phyloP scores from a whole-genome alignment of 1,140 invertebrate species.

The Gryllus bimaculatus region DNA sequence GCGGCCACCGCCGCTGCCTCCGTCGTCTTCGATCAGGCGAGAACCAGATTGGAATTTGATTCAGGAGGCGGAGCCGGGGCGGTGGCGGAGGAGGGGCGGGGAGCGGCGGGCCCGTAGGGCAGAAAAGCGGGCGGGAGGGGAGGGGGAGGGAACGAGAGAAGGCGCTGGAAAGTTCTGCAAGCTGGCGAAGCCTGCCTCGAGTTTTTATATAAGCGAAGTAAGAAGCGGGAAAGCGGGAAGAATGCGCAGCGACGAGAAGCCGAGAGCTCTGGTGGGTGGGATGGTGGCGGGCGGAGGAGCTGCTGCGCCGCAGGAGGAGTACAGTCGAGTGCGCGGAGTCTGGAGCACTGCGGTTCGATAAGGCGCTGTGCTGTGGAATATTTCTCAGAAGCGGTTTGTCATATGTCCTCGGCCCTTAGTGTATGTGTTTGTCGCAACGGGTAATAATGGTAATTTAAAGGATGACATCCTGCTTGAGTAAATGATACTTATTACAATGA shows the following conservation, averaged over 20 bases:
- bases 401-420: too few species aligned
- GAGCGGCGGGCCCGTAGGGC: slow-evolving; percentile 3
- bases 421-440: too few species aligned
- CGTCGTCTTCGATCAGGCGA: slow-evolving; percentile 17
- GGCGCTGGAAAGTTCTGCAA: neutral
- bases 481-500: too few species aligned
- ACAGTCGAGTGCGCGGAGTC: neutral
- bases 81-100: neutral
- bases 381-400: too few species aligned
- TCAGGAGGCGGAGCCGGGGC: neutral
- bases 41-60: slow-evolving; percentile 20
- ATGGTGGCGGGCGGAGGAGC: neutral
- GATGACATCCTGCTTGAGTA: too few species aligned
- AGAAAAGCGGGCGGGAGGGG: neutral
- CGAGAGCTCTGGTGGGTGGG: neutral
- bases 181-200: neutral
- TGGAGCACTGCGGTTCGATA: too few species aligned
- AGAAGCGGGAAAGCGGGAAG: neutral
- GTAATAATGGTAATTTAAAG: too few species aligned
- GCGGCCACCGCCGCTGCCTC: neutral
- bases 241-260: neutral
- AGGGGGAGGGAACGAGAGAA: slow-evolving; percentile 10
- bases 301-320: neutral
- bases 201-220: slow-evolving; percentile 18
- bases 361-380: too few species aligned